phyloP scores from a whole-genome alignment of 2,797 vertebrate genomes.

The Oceanodroma leucorhoa region DNA sequence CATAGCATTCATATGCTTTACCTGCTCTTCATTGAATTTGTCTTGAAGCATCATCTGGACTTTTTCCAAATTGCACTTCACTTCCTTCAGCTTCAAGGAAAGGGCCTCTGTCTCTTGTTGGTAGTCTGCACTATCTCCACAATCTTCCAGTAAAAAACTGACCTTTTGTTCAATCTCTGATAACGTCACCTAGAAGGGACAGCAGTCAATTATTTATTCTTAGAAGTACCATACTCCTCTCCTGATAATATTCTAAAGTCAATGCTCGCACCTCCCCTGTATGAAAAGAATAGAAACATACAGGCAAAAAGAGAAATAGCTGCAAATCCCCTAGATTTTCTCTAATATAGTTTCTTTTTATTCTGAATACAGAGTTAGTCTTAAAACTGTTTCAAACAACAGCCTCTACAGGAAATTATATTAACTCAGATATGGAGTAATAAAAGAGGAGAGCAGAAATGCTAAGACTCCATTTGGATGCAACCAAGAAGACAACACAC shows the following conservation, averaged over 20 bases:
- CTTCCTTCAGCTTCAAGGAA: slow-evolving; percentile 82
- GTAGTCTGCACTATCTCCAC: slow-evolving; percentile 61
- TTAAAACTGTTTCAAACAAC: not conserved
- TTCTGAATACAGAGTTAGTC: not conserved
- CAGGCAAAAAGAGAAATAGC: not conserved
- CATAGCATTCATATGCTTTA: not conserved
- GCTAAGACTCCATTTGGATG: not conserved
- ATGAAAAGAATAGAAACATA: not conserved
- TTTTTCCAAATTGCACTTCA: slow-evolving; percentile 84
- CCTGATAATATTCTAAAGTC: not conserved
- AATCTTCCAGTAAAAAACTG: slow-evolving; percentile 68
- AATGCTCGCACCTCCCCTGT: not conserved
- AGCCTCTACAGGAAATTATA: not conserved
- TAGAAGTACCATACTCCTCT: not conserved
- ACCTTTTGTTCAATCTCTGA: slow-evolving; percentile 88
- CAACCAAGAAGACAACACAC: not conserved
- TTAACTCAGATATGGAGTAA: not conserved
- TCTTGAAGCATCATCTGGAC: slow-evolving; percentile 86
- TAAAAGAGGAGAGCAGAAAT: not conserved
- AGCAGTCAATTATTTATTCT: slow-evolving; percentile 31
- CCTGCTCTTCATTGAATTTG: slow-evolving; percentile 75
- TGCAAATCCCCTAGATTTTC: not conserved
- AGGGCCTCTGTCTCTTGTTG: slow-evolving; percentile 80
- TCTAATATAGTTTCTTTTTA: not conserved
- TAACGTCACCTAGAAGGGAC: slow-evolving; percentile 81